These are phyloP conservation scores for Oligia latruncula DNA, from an alignment of 2,888 invertebrate species.

Conservation along the genomic window DNA sequence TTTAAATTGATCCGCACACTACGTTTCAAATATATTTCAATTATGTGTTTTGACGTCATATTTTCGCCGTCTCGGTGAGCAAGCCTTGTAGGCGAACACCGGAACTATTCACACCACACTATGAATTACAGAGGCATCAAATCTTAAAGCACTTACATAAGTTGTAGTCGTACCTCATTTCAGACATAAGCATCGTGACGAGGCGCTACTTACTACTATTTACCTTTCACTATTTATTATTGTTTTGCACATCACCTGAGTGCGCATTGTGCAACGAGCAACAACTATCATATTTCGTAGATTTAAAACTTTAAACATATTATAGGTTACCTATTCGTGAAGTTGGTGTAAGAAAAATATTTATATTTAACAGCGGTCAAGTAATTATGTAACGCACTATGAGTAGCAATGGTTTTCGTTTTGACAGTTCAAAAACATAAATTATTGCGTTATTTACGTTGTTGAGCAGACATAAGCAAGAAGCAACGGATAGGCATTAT, in stretches of 20 bases:
- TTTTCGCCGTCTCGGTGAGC: constrained; percentile 5
- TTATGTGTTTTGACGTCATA: not conserved
- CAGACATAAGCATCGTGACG: constrained; percentile 33
- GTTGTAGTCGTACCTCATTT: constrained; percentile 33
- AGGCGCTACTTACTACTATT: constrained; percentile 32
- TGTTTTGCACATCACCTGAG: constrained; percentile 42
- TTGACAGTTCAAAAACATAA: too few species aligned
- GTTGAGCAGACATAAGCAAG: too few species aligned
- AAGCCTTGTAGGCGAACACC: constrained; percentile 24
- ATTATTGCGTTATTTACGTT: too few species aligned
- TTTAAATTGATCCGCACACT: not conserved
- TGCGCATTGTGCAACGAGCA: constrained; percentile 39
- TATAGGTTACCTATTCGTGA: not conserved
- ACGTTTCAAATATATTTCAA: not conserved
- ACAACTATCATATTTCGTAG: constrained; percentile 7
- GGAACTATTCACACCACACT: constrained; percentile 28
- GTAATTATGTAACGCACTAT: too few species aligned
- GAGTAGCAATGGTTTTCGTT: too few species aligned
- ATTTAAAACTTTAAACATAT: not conserved
- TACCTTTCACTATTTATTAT: constrained; percentile 58
- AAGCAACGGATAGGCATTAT: too few species aligned
- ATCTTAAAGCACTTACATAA: constrained; percentile 37
- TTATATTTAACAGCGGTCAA: not conserved
- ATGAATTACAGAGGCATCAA: constrained; percentile 31
- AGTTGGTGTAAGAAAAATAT: not conserved